Evolutionary conservation across 2,113 vertebrate genomes (phyloP), one percentile per base, ranked within the genome.

Genomic region (Hemiscyllium ocellatum): DNA sequence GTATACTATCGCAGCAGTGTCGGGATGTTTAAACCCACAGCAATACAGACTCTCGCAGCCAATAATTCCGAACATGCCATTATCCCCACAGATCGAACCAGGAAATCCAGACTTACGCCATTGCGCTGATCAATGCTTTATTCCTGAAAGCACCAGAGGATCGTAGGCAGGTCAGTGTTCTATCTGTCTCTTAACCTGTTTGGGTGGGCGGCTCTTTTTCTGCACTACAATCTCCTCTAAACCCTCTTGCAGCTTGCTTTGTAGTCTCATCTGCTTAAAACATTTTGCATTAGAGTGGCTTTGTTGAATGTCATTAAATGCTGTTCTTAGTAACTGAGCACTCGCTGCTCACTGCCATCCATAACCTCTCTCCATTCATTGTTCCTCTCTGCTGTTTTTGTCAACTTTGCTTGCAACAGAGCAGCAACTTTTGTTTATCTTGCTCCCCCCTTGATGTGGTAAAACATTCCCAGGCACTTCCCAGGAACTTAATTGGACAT

Each of bases 81-180:
- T 78, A 8, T 83, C 70, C 89, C 97, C 97, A 96, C 98, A 99
- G 99, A 96, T 99, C 99, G 96, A 99, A 99, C 97, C 99, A 99
- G 97, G 99, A 99, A 97, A 99, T 99, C 97, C 99, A 99, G 97
- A 99, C 99, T 0, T 99, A 99, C 0, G 99, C 99, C 96, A 99
- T 99, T 83, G 99, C 99, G 50, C 98, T 99, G 97, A 99, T 99
- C 97, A 99, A 99, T 0, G 99, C 99, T 47, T 98, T 99, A 90
- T 99, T 99, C 97, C 98, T 99, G 97, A 99, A 99, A 97, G 99
- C 99, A 3, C 99, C 99, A 0, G 99, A 99, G 97, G 99, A 99
- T 96, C 98, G 99, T 96, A 98, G 99, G 96, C 99, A 99, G 99
- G 99, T 99, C 96, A 96, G 98, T 98, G 95, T 20, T 80, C 78